Conservation (phyloP, 2,113 vertebrate species). For the Neolamprologus longior region DNA sequence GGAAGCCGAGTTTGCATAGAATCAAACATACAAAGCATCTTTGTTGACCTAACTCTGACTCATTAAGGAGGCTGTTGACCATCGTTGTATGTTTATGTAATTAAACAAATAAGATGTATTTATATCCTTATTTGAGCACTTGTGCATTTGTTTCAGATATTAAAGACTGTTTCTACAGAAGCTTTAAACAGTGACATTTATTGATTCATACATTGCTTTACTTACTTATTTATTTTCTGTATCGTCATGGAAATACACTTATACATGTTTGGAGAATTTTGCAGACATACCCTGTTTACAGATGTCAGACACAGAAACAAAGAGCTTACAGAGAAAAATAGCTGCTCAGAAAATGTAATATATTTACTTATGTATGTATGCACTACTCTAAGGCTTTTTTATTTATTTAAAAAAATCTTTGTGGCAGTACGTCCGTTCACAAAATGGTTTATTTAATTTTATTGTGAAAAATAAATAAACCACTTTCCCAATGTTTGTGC, state of each 20-base stretch:
- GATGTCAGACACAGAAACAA: background rate
- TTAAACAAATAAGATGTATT: background rate
- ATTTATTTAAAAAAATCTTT: too few relatives aligned
- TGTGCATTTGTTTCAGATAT: background rate
- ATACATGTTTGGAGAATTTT: background rate
- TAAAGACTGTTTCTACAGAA: rapidly evolving
- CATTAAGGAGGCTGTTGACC: rapidly evolving
- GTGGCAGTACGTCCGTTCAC: rapidly evolving
- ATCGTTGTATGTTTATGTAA: background rate
- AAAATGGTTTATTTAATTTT: too few relatives aligned
- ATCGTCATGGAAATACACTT: background rate
- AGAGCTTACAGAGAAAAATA: background rate
- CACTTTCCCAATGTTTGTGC: rapidly evolving
- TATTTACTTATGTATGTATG: background rate
- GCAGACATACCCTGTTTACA: background rate
- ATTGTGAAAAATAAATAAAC: too few relatives aligned
- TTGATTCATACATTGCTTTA: background rate
- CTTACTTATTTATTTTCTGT: background rate
- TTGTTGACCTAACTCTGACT: background rate
- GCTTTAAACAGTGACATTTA: background rate
- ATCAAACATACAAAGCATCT: background rate
- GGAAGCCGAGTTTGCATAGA: rapidly evolving
- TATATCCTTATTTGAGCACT: background rate
- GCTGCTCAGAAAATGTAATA: background rate
- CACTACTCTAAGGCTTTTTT: too few relatives aligned